A percentile compares a stretch with the other conserved stretches of the same genome.
Conservation (phyloP, 2,888 invertebrate species). For the Conistra vaccinii region DNA sequence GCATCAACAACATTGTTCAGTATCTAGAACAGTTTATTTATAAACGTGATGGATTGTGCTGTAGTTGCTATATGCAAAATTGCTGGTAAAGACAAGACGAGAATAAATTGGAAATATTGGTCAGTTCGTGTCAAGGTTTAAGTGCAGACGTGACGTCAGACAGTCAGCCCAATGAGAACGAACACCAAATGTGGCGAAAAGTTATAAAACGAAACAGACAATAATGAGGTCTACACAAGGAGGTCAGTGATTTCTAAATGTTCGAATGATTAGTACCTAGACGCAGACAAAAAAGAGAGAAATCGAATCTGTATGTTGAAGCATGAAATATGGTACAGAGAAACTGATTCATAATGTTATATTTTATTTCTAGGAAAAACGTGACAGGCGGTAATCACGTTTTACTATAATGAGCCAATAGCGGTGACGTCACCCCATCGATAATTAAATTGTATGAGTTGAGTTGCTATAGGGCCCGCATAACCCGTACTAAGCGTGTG, state of each 20-base stretch:
- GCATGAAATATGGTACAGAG: conserved; percentile 32
- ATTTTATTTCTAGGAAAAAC: conserved; percentile 63
- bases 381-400: conserved; percentile 63
- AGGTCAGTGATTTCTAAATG: conserved; percentile 50
- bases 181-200: conserved; percentile 51
- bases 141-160: conserved; percentile 49
- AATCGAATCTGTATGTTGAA: conserved; percentile 2
- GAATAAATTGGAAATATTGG: conserved; percentile 54
- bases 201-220: conserved; percentile 30
- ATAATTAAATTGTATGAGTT: conserved; percentile 63
- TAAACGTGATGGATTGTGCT: conserved; percentile 49
- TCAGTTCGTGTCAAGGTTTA: conserved; percentile 62
- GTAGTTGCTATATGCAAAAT: conserved; percentile 52
- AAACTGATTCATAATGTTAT: conserved; percentile 59
- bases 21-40: conserved; percentile 60
- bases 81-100: conserved; percentile 39
- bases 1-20: conserved; percentile 40
- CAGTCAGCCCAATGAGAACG: conserved; percentile 26
- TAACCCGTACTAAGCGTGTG: conserved; percentile 57
- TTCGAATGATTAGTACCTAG: conserved; percentile 16
- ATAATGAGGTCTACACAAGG: conserved; percentile 34
- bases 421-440: conserved; percentile 70
- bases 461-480: conserved; percentile 58
- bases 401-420: conserved; percentile 63
- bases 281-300: conserved; percentile 20